Evolutionary conservation across 2,888 invertebrate genomes (phyloP).

Genomic region (Xanthia togata): DNA sequence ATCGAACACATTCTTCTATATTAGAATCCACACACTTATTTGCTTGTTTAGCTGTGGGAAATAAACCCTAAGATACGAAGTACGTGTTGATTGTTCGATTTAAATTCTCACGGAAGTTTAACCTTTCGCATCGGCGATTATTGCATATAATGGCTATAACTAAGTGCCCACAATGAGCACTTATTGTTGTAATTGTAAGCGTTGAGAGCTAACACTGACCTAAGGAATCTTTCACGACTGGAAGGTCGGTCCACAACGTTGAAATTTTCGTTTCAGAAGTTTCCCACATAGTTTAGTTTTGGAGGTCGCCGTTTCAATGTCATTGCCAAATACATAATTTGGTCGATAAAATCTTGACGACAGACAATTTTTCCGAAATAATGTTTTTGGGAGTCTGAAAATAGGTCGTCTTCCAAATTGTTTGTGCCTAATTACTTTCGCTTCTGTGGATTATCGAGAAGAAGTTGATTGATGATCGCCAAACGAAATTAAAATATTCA

Average conservation of each 20-base stretch:
- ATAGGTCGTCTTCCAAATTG: slow-evolving; percentile 2
- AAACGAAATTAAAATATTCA: slow-evolving; percentile 36
- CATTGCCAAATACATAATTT: slow-evolving; percentile 29
- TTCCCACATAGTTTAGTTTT: slow-evolving; percentile 27
- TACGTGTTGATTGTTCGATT: slow-evolving; percentile 69
- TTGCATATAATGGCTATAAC: slow-evolving; percentile 60
- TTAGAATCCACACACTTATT: slow-evolving; percentile 10
- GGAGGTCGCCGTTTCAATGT: slow-evolving; percentile 38
- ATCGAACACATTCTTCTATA: slow-evolving; percentile 17
- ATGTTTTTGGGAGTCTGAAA: neutral
- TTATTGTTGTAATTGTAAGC: slow-evolving; percentile 58
- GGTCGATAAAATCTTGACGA: slow-evolving; percentile 31
- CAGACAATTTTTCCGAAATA: slow-evolving; percentile 2
- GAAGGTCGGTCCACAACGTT: slow-evolving; percentile 8
- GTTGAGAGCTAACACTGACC: slow-evolving; percentile 52
- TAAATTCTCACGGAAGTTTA: slow-evolving; percentile 84
- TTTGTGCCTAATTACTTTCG: slow-evolving; percentile 18
- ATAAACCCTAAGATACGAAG: slow-evolving; percentile 47
- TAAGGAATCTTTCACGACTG: slow-evolving; percentile 48
- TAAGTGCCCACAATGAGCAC: slow-evolving; percentile 58
- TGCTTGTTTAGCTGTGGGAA: slow-evolving; percentile 52
- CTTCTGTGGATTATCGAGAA: slow-evolving; percentile 25
- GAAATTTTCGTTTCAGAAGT: slow-evolving; percentile 4
- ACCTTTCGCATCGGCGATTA: slow-evolving; percentile 78
- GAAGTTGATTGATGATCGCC: slow-evolving; percentile 47